Conservation (phyloP, 2,113 vertebrate genomes). For the Pseudorhombus dupliciocellatus region DNA sequence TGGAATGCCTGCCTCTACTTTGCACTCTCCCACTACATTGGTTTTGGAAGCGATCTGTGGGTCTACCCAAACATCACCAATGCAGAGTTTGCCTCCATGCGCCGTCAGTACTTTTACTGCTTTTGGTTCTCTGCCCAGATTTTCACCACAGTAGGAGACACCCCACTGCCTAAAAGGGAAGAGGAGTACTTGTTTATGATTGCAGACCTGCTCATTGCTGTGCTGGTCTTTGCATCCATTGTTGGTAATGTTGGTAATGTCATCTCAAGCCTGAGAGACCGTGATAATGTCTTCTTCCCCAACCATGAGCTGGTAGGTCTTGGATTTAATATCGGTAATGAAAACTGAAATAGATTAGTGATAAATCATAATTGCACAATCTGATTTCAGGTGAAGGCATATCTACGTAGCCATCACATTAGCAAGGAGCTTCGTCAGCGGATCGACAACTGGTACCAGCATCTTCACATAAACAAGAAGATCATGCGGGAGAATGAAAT, state of each 20-base stretch:
- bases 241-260: conserved; percentile 89
- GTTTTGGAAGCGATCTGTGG: conserved; percentile 87
- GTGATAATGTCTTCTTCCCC: conserved; percentile 86
- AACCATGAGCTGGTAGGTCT: conserved; percentile 85
- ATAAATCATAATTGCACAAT: neutral
- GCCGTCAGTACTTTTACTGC: conserved; percentile 90
- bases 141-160: conserved; percentile 90
- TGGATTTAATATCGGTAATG: no score
- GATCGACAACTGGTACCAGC: conserved; percentile 89
- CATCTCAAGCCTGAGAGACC: conserved; percentile 82
- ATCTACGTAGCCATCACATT: conserved; percentile 80
- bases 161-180: conserved; percentile 74
- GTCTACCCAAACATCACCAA: conserved; percentile 86
- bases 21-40: conserved; percentile 84
- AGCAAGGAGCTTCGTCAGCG: conserved; percentile 77
- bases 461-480: conserved; percentile 90
- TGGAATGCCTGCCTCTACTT: conserved; percentile 94
- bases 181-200: conserved; percentile 91
- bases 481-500: conserved; percentile 86
- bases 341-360: neutral
- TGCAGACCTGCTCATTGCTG: conserved; percentile 87
- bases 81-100: conserved; percentile 72
- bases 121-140: conserved; percentile 92
- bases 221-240: conserved; percentile 92
- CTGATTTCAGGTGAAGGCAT: conserved; percentile 76